Evolutionary conservation across 2,888 invertebrate genomes (phyloP), one percentile per base, ranked within the genome.

Genomic region (Electrophaes corylata): DNA sequence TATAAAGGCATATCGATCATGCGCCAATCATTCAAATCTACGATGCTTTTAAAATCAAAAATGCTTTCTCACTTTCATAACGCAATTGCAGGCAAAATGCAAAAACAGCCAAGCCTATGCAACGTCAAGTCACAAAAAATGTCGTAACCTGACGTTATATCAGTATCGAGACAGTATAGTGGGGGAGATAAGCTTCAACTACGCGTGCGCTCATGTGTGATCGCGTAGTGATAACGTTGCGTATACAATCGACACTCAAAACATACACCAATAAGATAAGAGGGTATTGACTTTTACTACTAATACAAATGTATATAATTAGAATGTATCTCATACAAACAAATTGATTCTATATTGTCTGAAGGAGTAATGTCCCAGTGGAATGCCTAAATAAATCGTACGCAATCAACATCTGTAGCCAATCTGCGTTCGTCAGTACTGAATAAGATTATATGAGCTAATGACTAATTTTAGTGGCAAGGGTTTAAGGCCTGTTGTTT

Each of bases 171-270:
- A 48, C 59, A 51, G 46, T 61, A 59, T 51, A 12, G 65, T 53
- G 65, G 62, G 53, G 54, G 62, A 62, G 54, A 59, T 56, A 48
- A 66, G 64, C 65, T 44, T 63, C 49, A 57, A 23, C 75, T 76
- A 79, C 65, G 70, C 71, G 77, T 73, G 76, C 74, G 72, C 67
- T 73, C 66, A 65, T 64, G 60, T 67, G 68, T 73, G 64, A 57
- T 57, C 49, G 62, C 56, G 58, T 47, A 52, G 57, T 65, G 58
- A 57, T 57, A 59, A 64, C 62, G 48, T 35, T 57, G 54, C 61
- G 59, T 64, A 64, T 60, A 63, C 52, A 57, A 60, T 46, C 49
- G 57, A 59, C 56, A 49, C 43, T 53, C 48, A 41, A 41, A 51
- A 57, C 56, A 49, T 44, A 47, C 39, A 57, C 50, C 20, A 48